Evolutionary conservation across 2,113 vertebrate genomes (phyloP), one percentile per base, ranked within the genome.

Genomic region (Triplophysa siluroides): DNA sequence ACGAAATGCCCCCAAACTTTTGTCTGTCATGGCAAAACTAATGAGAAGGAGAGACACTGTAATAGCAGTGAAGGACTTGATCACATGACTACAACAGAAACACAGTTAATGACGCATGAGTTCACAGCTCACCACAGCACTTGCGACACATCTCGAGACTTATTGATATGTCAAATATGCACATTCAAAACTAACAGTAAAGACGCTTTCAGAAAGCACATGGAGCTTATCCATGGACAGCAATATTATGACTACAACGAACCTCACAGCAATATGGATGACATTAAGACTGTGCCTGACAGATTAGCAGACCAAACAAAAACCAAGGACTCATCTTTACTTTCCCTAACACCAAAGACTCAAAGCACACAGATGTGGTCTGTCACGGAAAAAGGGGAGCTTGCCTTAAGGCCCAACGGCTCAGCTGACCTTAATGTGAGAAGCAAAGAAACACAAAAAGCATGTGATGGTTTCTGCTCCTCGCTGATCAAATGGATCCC

Each of bases 1-100:
- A 96, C 94, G 85, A 95, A 94, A 82, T 94, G 94, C 86, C 94
- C 93, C 78, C 95, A 96, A 92, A 93, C 94, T 0, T 95, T 95
- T 83, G 94, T 95, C 86, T 95, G 94, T 81, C 93, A 93, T 76
- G 93, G 93, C 85, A 95, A 94, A 89, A 94, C 94, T 13, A 94
- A 92, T 60, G 93, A 96, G 83, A 96, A 95, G 90, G 94, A 96
- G 85, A 96, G 94, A 89, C 92, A 93, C 84, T 95, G 95, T 58
- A 95, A 95, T 81, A 94, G 94, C 85, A 96, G 94, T 84, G 94
- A 96, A 74, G 93, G 96, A 81, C 95, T 93, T 86, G 94, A 94
- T 90, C 94, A 93, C 83, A 93, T 95, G 89, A 93, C 94, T 47
- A 92, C 93, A 81, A 94, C 92, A 26, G 93, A 93, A 90, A 93